phyloP scores from a whole-genome alignment of 2,888 invertebrate species.

The Didymodactylos carnosus region DNA sequence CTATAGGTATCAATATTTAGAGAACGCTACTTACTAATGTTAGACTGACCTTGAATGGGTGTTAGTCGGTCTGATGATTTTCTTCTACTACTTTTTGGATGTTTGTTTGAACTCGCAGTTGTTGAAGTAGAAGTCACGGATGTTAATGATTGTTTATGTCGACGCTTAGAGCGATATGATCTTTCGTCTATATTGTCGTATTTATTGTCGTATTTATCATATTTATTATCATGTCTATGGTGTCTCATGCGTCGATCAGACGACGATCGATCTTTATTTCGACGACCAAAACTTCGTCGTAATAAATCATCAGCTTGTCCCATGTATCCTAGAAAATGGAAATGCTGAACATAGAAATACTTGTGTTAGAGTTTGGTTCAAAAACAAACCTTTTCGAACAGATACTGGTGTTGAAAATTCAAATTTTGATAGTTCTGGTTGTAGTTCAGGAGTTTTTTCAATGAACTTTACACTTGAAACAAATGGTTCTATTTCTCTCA shows the following conservation, averaged over 20 bases:
- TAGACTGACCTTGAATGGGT: too few relatives aligned
- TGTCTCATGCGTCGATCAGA: too few relatives aligned
- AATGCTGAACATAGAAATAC: too few relatives aligned
- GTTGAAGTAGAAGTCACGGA: not conserved
- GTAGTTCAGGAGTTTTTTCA: not conserved
- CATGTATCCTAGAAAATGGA: too few relatives aligned
- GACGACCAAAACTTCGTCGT: not conserved
- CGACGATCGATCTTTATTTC: not conserved
- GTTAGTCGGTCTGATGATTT: too few relatives aligned
- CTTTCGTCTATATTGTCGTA: not conserved
- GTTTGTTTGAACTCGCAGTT: too few relatives aligned
- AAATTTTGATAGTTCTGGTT: not conserved
- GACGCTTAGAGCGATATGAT: not conserved
- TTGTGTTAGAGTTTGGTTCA: too few relatives aligned
- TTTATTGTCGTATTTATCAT: not conserved
- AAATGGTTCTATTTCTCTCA: not conserved
- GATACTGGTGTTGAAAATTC: not conserved
- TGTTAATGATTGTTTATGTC: not conserved
- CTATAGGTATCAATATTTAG: too few relatives aligned
- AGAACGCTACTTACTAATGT: too few relatives aligned
- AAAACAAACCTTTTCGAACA: not conserved
- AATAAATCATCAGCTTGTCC: not conserved
- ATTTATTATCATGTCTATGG: not conserved
- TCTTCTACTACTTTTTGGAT: too few relatives aligned
- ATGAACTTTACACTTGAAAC: not conserved